phyloP scores from a whole-genome alignment of 2,888 invertebrate genomes.

The Drosophila mimica region DNA sequence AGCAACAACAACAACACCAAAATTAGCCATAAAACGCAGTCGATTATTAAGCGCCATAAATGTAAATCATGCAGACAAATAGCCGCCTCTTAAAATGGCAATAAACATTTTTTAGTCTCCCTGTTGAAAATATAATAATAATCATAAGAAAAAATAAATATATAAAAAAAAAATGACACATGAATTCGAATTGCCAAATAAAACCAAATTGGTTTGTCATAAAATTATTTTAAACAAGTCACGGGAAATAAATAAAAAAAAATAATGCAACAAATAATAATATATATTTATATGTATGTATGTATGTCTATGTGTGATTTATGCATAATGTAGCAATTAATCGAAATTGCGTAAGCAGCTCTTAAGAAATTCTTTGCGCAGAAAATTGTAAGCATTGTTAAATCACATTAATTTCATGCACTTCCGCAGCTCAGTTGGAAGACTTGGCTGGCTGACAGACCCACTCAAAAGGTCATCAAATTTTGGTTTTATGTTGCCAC shows the following conservation, averaged over 20 bases:
- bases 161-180: conserved; percentile 15
- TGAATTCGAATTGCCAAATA: conserved; percentile 24
- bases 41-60: conserved; percentile 77
- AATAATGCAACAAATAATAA: not conserved
- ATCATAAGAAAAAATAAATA: conserved; percentile 21
- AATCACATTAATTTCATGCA: conserved; percentile 19
- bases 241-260: conserved; percentile 11
- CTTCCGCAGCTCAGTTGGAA: conserved; percentile 28
- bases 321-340: conserved; percentile 12
- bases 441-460: not conserved
- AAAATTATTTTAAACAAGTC: conserved; percentile 11
- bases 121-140: conserved; percentile 47
- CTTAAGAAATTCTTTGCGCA: not conserved
- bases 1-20: conserved; percentile 12
- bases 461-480: conserved; percentile 39
- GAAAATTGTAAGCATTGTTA: conserved; percentile 6
- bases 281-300: not conserved
- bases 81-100: conserved; percentile 37
- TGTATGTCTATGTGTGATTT: not conserved
- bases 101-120: conserved; percentile 45
- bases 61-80: conserved; percentile 62
- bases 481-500: conserved; percentile 35
- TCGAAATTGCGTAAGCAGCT: conserved; percentile 16
- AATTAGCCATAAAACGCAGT: conserved; percentile 70
- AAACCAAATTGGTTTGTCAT: conserved; percentile 43